Evolutionary conservation across 2,113 vertebrate genomes (phyloP), one percentile per base, ranked within the genome.

Genomic region (Illadopsis cleaveri): DNA sequence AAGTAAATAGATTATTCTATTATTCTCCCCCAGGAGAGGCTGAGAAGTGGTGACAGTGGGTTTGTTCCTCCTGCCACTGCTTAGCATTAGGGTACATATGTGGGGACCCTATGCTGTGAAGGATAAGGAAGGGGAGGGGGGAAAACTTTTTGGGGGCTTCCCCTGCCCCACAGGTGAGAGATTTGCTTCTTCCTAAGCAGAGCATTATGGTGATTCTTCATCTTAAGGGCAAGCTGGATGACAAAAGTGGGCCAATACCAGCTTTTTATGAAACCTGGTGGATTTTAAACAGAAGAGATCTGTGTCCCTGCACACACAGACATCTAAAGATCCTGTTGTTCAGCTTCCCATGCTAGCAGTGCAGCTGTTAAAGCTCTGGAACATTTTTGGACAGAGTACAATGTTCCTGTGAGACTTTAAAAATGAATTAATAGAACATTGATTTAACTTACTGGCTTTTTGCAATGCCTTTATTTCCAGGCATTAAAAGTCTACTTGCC

Each of bases 401-500:
- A 31, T 71, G 72, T 61, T 93, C 88, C 84, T 84, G 23, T 79
- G 95, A 93, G 89, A 93, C 23, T 94, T 96, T 79, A 89, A 82
- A 93, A 90, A 92, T 90, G 44, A 93, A 90, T 96, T 96, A 96
- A 93, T 95, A 94, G 86, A 90, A 90, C 91, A 81, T 78, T 94
- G 86, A 86, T 95, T 89, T 82, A 90, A 86, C 90, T 96, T 77
- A 89, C 65, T 91, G 86, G 54, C 62, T 95, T 92, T 91, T 94
- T 95, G 54, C 47, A 58, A 62, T 84, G 72, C 56, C 94, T 89
- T 96, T 94, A 37, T 96, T 97, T 96, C 95, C 89, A 96, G 93
- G 82, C 85, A 89, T 48, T 86, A 86, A 88, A 91, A 91, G 65
- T 85, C 79, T 86, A 70, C 78, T 96, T 96, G 92, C 86, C 86